These are phyloP conservation scores for Rhodophaea formosa DNA, from an alignment of 2,888 invertebrate genomes.

Conservation along the genomic window DNA sequence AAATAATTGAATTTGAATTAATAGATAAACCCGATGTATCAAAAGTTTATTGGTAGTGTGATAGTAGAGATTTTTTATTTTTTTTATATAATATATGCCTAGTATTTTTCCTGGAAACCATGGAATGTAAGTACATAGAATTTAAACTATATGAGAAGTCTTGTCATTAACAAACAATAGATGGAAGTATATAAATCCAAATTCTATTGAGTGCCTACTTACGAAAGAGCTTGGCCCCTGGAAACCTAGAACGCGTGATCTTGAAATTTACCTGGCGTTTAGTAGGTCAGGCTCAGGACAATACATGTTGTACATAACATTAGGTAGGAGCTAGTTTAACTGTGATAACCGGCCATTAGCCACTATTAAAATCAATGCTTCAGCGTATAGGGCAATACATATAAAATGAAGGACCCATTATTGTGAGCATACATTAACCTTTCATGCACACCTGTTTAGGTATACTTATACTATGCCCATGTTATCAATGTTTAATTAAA, in stretches of 20 bases:
- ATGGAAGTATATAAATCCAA: background rate
- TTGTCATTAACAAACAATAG: background rate
- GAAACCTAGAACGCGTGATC: slow-evolving; percentile 11
- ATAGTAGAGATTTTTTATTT: too few species aligned
- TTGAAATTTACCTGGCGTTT: slow-evolving; percentile 2
- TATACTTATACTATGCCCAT: background rate
- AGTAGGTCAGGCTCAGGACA: slow-evolving; percentile 11
- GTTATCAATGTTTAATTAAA: too few species aligned
- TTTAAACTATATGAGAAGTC: too few species aligned
- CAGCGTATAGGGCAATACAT: slow-evolving; percentile 19
- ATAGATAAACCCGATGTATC: too few species aligned
- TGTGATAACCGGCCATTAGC: slow-evolving; percentile 18
- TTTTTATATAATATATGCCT: too few species aligned
- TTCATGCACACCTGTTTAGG: slow-evolving; percentile 7
- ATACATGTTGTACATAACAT: background rate
- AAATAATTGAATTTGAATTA: too few species aligned
- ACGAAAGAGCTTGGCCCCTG: background rate
- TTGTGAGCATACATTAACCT: slow-evolving; percentile 20
- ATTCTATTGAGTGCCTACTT: background rate
- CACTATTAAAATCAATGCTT: slow-evolving; percentile 20
- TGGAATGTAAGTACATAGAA: too few species aligned
- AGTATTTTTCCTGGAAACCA: too few species aligned
- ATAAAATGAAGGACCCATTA: slow-evolving; percentile 21
- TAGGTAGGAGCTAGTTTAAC: background rate
- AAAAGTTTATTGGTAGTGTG: too few species aligned